A percentile compares a stretch with the other conserved stretches of the same genome.
Evolutionary conservation across 2,888 invertebrate species (phyloP).

Genomic region (Sacculina carcini): DNA sequence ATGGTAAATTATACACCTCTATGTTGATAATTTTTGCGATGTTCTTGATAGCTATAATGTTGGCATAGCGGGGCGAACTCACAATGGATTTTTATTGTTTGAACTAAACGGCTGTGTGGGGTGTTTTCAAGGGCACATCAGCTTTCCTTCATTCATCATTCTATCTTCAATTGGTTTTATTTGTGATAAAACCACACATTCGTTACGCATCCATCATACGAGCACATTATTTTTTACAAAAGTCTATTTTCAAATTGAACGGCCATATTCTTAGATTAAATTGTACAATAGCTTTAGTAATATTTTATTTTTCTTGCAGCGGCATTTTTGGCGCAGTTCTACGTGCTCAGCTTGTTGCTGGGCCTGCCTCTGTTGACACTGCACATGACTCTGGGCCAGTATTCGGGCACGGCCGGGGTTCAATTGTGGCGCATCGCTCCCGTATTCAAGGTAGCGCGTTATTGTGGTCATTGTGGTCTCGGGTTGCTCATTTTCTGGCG

Average conservation of each 20-base stretch:
- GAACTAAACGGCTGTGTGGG: no score
- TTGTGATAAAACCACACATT: neutral
- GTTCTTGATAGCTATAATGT: no score
- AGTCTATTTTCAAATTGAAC: neutral
- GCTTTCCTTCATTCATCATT: neutral
- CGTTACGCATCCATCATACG: neutral
- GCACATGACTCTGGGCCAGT: conserved; percentile 59
- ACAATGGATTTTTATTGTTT: no score
- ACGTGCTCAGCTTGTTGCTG: conserved; percentile 48
- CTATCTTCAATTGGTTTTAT: neutral
- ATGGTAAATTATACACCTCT: no score
- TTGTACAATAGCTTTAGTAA: no score
- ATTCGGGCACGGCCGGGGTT: conserved; percentile 53
- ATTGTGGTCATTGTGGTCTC: neutral
- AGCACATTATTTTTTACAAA: neutral
- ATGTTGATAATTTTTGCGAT: no score
- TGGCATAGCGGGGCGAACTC: no score
- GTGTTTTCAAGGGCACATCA: no score
- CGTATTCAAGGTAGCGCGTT: conserved; percentile 35
- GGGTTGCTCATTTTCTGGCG: no score
- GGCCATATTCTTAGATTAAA: neutral
- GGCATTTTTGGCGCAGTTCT: conserved; percentile 64
- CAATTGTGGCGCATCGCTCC: conserved; percentile 87
- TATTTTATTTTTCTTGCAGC: conserved; percentile 31
- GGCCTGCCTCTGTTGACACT: conserved; percentile 62